Evolutionary conservation across 1,140 invertebrate species (phyloP).

Genomic region (Camponotus vicinus): DNA sequence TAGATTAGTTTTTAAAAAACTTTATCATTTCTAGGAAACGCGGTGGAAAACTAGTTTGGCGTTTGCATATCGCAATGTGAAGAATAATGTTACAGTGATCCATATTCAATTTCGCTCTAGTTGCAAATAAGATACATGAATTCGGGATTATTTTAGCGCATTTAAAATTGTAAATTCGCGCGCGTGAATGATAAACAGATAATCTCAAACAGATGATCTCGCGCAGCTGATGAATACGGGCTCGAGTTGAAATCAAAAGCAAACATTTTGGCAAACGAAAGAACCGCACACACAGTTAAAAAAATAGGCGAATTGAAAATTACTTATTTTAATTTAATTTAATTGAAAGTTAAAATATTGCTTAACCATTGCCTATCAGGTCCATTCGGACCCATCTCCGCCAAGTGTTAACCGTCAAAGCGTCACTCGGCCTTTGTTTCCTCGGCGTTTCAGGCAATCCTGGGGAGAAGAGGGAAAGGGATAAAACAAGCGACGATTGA

Average conservation of each 20-base stretch:
- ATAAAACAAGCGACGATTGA: conserved; percentile 33
- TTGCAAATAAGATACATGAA: background rate
- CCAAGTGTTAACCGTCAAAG: background rate
- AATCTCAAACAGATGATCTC: background rate
- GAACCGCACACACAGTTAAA: background rate
- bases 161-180: background rate
- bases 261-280: background rate
- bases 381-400: conserved; percentile 2
- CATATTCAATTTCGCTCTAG: conserved; percentile 14
- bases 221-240: background rate
- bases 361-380: background rate
- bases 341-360: background rate
- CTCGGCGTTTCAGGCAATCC: background rate
- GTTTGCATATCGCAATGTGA: conserved; percentile 16
- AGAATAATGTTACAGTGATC: background rate
- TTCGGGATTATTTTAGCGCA: background rate
- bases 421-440: background rate
- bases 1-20: background rate
- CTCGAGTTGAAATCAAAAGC: background rate
- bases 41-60: background rate
- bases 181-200: background rate
- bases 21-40: background rate
- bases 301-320: background rate
- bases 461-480: background rate
- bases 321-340: background rate